Percentiles rank a stretch among this genome's conserved stretches.
Evolutionary conservation across 2,113 vertebrate genomes (phyloP).

Genomic region (Dinomys branickii): DNA sequence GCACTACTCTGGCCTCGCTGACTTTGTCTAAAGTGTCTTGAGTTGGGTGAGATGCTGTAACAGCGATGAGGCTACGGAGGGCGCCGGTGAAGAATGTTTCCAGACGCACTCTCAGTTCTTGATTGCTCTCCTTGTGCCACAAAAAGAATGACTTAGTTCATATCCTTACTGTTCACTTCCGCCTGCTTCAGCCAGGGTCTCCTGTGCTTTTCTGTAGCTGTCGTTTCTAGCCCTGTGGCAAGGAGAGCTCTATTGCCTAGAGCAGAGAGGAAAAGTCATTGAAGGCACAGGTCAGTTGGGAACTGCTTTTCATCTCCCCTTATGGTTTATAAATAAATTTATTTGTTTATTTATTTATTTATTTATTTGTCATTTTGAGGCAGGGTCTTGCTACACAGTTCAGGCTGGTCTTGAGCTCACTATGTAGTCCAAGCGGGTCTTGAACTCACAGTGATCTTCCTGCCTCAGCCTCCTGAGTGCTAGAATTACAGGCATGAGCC

Average conservation of each 20-base stretch:
- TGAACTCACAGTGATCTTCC: no score
- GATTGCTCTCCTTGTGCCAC: no score
- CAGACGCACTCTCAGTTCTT: no score
- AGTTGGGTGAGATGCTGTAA: rapidly evolving
- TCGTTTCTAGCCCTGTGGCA: background rate
- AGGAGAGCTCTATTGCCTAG: background rate
- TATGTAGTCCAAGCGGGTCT: no score
- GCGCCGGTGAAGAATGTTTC: rapidly evolving
- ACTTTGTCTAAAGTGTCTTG: background rate
- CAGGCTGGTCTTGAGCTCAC: no score
- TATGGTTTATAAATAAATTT: background rate
- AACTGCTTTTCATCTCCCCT: background rate
- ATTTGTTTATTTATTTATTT: no score
- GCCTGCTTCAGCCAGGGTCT: background rate
- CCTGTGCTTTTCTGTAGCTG: background rate
- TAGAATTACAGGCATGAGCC: no score
- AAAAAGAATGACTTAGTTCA: rapidly evolving
- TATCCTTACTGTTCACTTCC: rapidly evolving
- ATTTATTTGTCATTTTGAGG: no score
- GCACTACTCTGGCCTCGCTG: background rate
- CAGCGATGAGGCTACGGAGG: rapidly evolving
- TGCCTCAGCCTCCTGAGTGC: no score
- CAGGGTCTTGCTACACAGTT: no score
- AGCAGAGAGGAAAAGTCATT: background rate
- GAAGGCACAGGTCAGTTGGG: background rate